phyloP scores from a whole-genome alignment of 2,888 invertebrate genomes.

The Pyrocoelia pectoralis region DNA sequence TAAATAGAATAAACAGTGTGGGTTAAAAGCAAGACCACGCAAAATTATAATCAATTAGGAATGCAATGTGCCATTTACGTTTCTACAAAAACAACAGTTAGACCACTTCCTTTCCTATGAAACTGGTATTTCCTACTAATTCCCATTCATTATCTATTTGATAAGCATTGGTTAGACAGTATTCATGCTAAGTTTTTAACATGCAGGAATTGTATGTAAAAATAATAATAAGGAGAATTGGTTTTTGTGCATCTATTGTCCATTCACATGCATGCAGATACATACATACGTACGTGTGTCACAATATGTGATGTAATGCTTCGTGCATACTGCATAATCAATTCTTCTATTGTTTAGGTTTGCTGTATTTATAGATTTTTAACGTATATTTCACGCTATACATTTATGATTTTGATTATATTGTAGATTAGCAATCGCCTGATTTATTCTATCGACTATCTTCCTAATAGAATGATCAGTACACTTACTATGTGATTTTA shows the following conservation, averaged over 20 bases:
- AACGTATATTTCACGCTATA: background rate
- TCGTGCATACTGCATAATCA: conserved; percentile 12
- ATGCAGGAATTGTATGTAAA: background rate
- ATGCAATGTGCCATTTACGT: conserved; percentile 19
- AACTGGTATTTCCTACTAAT: background rate
- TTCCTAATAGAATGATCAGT: too few relatives aligned
- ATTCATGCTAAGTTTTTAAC: background rate
- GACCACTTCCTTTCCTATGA: background rate
- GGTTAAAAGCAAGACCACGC: conserved; percentile 52
- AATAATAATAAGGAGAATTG: background rate
- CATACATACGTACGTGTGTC: background rate
- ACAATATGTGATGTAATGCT: too few relatives aligned
- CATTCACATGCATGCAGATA: background rate
- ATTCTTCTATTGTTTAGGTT: conserved; percentile 2
- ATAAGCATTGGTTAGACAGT: background rate
- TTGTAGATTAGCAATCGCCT: too few relatives aligned
- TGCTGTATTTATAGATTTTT: background rate
- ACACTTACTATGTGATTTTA: too few relatives aligned
- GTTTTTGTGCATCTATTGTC: background rate
- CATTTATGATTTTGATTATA: too few relatives aligned
- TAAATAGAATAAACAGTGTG: conserved; percentile 66
- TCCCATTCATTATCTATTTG: background rate
- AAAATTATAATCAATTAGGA: conserved; percentile 19
- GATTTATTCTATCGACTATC: too few relatives aligned
- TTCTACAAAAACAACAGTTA: background rate